Conservation (phyloP, 2,113 vertebrate genomes). For the Triplophysa rosa region DNA sequence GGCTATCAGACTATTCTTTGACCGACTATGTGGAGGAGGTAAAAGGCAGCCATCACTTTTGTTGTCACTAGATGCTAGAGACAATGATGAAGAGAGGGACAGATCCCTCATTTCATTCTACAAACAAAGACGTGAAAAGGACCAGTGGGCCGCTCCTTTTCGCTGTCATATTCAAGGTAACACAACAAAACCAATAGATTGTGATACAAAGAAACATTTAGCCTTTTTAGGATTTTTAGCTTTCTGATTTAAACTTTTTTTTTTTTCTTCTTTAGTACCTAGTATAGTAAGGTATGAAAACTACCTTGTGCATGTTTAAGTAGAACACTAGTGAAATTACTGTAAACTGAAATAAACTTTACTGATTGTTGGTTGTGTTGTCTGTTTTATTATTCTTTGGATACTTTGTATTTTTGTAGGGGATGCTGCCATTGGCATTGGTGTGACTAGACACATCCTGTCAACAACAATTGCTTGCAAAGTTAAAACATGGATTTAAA, state of each 20-base stretch:
- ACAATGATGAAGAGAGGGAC: constrained; percentile 23
- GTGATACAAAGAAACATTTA: background rate
- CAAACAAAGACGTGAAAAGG: constrained; percentile 13
- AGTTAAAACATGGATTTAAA: constrained; percentile 29
- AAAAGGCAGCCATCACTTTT: constrained; percentile 16
- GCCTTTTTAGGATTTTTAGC: constrained; percentile 1
- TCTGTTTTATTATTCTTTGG: too few relatives aligned
- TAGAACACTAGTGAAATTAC: too few relatives aligned
- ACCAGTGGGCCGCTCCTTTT: constrained; percentile 15
- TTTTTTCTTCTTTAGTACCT: too few relatives aligned
- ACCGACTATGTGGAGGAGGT: constrained; percentile 4
- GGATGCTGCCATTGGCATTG: constrained; percentile 37
- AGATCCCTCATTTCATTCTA: constrained; percentile 29
- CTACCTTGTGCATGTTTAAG: too few relatives aligned
- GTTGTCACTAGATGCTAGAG: background rate
- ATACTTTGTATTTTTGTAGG: constrained; percentile 22
- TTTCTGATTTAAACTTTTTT: background rate
- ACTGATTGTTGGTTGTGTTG: background rate
- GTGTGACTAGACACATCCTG: constrained; percentile 29
- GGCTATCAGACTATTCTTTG: background rate
- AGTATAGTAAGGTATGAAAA: too few relatives aligned
- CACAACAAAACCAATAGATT: background rate
- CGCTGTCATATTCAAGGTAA: constrained; percentile 26
- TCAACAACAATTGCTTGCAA: constrained; percentile 14
- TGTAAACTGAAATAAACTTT: background rate